Percentiles rank a stretch among this genome's conserved stretches.
phyloP scores from a whole-genome alignment of 2,113 vertebrate genomes.

The Chitala chitala region DNA sequence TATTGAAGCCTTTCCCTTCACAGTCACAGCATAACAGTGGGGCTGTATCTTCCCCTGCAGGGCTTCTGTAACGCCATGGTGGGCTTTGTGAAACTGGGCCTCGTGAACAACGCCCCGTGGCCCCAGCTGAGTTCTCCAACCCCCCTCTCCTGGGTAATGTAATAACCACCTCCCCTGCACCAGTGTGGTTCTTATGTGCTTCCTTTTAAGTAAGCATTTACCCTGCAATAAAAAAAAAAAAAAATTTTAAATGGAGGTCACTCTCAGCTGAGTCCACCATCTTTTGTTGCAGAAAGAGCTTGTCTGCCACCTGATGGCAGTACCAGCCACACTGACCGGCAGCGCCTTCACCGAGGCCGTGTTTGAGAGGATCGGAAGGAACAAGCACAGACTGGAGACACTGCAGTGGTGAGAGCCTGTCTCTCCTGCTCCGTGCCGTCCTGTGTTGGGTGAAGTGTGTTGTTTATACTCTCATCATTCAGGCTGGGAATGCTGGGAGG shows the following conservation, averaged over 20 bases:
- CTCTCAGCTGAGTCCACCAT: too few relatives aligned
- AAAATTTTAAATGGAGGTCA: too few relatives aligned
- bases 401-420: conserved; percentile 70
- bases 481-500: conserved; percentile 87
- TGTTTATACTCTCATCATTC: not conserved
- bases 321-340: conserved; percentile 57
- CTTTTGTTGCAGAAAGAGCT: conserved; percentile 72
- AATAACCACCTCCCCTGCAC: not conserved
- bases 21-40: not conserved
- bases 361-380: conserved; percentile 60
- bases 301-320: conserved; percentile 72
- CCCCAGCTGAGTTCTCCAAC: conserved; percentile 58
- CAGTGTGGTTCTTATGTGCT: not conserved
- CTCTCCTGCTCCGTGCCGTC: not conserved
- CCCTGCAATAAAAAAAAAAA: too few relatives aligned
- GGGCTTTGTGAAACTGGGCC: conserved; percentile 81
- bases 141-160: conserved; percentile 79
- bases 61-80: conserved; percentile 79
- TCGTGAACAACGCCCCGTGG: conserved; percentile 75
- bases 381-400: conserved; percentile 71
- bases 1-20: not conserved
- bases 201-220: too few relatives aligned
- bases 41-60: conserved; percentile 54
- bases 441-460: not conserved
- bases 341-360: conserved; percentile 69